phyloP scores from a whole-genome alignment of 1,140 invertebrate species.

The Apis cerana region DNA sequence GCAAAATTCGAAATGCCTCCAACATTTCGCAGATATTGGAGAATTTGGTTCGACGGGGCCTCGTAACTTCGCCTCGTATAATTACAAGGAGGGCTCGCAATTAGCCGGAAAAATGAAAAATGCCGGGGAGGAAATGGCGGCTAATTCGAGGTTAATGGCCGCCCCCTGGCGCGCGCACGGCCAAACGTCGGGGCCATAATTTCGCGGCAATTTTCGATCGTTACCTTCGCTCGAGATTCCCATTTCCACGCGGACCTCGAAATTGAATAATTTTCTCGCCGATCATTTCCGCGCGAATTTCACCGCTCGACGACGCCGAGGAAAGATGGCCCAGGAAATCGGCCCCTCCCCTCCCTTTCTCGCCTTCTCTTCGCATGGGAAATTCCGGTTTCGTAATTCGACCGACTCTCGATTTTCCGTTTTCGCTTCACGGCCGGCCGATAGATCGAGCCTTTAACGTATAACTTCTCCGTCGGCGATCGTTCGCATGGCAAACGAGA shows the following conservation, averaged over 20 bases:
- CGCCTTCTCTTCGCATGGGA: not conserved
- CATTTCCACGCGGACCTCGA: constrained; percentile 35
- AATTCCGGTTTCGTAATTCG: constrained; percentile 32
- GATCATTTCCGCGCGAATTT: constrained; percentile 38
- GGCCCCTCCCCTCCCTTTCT: not conserved
- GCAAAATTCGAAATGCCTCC: not conserved
- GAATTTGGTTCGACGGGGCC: not conserved
- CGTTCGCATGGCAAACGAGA: constrained; percentile 5
- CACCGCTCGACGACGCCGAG: not conserved
- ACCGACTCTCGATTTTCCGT: constrained; percentile 44
- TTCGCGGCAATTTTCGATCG: constrained; percentile 48
- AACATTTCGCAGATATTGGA: not conserved
- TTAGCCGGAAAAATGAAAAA: constrained; percentile 42
- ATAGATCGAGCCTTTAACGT: not conserved
- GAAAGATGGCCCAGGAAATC: constrained; percentile 11
- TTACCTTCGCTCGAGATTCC: constrained; percentile 32
- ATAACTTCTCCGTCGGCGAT: not conserved
- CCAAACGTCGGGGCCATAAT: constrained; percentile 16
- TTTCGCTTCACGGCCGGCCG: not conserved
- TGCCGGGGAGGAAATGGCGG: constrained; percentile 39
- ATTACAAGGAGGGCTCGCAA: constrained; percentile 31
- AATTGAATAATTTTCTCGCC: constrained; percentile 42
- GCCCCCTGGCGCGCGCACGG: not conserved
- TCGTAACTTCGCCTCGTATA: constrained; percentile 14
- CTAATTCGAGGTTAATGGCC: constrained; percentile 46